Percentiles rank a stretch among this genome's conserved stretches.
These are phyloP conservation scores for Trilocha varians DNA, from an alignment of 2,888 invertebrate species.

Conservation along the genomic window DNA sequence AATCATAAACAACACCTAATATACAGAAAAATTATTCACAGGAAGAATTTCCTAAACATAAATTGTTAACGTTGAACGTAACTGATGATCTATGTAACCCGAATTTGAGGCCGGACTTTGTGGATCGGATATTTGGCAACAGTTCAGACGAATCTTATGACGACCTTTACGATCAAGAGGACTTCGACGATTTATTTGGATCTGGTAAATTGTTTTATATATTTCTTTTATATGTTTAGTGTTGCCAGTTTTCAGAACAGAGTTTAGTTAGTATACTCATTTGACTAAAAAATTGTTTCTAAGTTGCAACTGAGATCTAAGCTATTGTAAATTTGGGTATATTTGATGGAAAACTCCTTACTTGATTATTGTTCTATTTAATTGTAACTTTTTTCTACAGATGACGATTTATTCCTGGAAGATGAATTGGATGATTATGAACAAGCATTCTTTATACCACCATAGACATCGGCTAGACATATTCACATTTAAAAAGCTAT, in stretches of 20 bases:
- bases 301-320: too few species aligned
- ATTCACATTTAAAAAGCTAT: too few species aligned
- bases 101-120: slow-evolving; percentile 50
- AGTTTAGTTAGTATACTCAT: too few species aligned
- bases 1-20: too few species aligned
- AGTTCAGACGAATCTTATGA: slow-evolving; percentile 49
- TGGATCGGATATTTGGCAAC: slow-evolving; percentile 42
- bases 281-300: too few species aligned
- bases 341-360: too few species aligned
- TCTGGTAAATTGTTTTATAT: slow-evolving; percentile 23
- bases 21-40: too few species aligned
- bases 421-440: slow-evolving; percentile 43
- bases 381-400: slow-evolving; percentile 16
- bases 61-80: slow-evolving; percentile 35
- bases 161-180: slow-evolving; percentile 43
- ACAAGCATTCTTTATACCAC: slow-evolving; percentile 21
- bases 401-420: slow-evolving; percentile 43
- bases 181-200: slow-evolving; percentile 38
- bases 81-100: slow-evolving; percentile 48
- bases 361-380: too few species aligned
- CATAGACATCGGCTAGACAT: too few species aligned
- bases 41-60: slow-evolving; percentile 31
- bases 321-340: too few species aligned
- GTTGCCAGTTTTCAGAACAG: too few species aligned
- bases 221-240: too few species aligned